Conservation (phyloP, 2,113 vertebrate species). For the Pseudonaja textilis region DNA sequence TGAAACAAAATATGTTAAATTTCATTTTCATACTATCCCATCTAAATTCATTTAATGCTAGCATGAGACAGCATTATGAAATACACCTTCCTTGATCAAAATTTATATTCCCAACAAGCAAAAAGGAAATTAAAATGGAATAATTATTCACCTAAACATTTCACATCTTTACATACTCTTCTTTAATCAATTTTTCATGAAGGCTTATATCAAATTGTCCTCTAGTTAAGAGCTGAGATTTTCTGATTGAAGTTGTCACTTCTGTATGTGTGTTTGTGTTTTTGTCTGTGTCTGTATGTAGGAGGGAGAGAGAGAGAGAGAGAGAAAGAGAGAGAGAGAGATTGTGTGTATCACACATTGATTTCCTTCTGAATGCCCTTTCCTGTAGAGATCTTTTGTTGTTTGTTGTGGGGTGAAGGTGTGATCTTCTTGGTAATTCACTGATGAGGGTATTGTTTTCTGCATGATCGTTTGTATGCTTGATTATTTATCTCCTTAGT, state of each 20-base stretch:
- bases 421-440: neutral
- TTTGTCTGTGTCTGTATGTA: neutral
- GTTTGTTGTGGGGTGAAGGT: neutral
- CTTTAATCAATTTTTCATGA: neutral
- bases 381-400: neutral
- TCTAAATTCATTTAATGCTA: neutral
- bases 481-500: neutral
- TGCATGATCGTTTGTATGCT: neutral
- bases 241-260: neutral
- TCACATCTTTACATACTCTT: neutral
- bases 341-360: neutral
- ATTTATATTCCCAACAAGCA: neutral
- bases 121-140: neutral
- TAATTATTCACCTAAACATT: neutral
- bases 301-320: neutral
- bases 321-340: neutral
- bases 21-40: neutral
- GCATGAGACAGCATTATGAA: neutral
- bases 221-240: neutral
- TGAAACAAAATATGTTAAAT: neutral
- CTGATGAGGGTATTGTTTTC: neutral
- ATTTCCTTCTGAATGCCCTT: neutral
- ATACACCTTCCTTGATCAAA: neutral
- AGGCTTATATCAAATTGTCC: neutral
- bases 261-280: neutral